Percentiles rank a stretch among this genome's conserved stretches.
Conservation (phyloP, 2,888 invertebrate species). For the Andrena chrysosceles region DNA sequence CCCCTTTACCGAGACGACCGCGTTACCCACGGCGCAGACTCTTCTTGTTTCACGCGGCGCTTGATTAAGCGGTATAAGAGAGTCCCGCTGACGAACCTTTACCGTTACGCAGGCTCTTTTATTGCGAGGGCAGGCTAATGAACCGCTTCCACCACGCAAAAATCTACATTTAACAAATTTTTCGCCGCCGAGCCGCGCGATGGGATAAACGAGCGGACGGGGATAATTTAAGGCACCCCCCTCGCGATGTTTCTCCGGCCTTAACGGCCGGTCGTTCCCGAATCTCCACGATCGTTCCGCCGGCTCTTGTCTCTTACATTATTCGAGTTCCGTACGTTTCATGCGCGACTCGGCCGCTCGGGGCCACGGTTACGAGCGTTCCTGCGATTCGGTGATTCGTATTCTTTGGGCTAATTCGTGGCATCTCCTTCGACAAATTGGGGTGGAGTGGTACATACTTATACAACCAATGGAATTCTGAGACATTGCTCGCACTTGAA, state of each 20-base stretch:
- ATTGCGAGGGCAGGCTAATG: conserved; percentile 53
- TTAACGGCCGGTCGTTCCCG: conserved; percentile 27
- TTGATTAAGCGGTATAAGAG: conserved; percentile 56
- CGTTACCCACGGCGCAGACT: conserved; percentile 18
- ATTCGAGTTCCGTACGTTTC: conserved; percentile 4
- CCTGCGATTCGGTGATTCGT: not conserved
- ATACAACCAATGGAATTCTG: not conserved
- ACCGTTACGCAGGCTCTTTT: conserved; percentile 56
- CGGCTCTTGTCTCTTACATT: not conserved
- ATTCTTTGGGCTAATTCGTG: not conserved
- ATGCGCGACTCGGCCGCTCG: not conserved
- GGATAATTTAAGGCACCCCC: conserved; percentile 42
- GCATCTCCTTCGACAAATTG: not conserved
- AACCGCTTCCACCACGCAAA: conserved; percentile 35
- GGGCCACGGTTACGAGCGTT: not conserved
- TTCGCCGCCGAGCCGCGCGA: not conserved
- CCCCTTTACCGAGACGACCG: conserved; percentile 7
- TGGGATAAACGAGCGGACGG: conserved; percentile 30
- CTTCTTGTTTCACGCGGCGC: conserved; percentile 23
- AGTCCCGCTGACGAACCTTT: conserved; percentile 48
- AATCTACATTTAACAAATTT: conserved; percentile 54
- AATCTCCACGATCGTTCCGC: conserved; percentile 11
- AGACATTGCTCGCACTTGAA: not conserved
- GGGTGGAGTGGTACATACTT: not conserved
- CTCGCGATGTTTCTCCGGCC: conserved; percentile 34